Conservation (phyloP, 2,113 vertebrate species). For the Mesocricetus auratus region DNA sequence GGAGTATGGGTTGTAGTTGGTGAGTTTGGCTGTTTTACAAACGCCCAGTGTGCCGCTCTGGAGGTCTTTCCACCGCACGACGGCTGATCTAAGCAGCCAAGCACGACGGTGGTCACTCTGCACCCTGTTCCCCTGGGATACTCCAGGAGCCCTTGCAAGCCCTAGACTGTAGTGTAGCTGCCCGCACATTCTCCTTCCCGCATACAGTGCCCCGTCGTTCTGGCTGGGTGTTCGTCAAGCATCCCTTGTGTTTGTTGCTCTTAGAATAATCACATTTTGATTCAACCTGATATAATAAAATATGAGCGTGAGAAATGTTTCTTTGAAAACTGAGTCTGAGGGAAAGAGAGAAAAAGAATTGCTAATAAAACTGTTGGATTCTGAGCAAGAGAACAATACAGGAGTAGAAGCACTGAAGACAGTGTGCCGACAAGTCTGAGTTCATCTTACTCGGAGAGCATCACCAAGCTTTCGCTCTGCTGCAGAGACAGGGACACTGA, state of each 20-base stretch:
- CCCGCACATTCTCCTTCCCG: rapidly evolving
- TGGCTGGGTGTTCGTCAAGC: background rate
- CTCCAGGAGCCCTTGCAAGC: background rate
- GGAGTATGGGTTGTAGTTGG: background rate
- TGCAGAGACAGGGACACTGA: background rate
- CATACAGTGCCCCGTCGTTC: background rate
- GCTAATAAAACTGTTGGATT: constrained; percentile 8
- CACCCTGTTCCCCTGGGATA: rapidly evolving
- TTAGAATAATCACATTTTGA: background rate
- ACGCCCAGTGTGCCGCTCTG: background rate
- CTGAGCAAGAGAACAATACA: background rate
- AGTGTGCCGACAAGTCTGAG: background rate
- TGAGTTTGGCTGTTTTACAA: background rate
- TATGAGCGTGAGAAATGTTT: background rate
- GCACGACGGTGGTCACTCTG: background rate
- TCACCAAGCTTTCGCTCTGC: background rate
- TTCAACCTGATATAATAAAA: constrained; percentile 6
- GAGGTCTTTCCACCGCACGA: background rate
- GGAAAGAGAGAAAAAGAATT: background rate
- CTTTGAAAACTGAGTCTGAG: background rate
- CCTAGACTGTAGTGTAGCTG: rapidly evolving
- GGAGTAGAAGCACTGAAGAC: background rate
- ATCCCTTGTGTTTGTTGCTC: background rate
- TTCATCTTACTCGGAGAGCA: background rate
- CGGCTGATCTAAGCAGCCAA: background rate